Evolutionary conservation across 2,888 invertebrate genomes (phyloP).

Genomic region (Philhelius pedissequus): DNA sequence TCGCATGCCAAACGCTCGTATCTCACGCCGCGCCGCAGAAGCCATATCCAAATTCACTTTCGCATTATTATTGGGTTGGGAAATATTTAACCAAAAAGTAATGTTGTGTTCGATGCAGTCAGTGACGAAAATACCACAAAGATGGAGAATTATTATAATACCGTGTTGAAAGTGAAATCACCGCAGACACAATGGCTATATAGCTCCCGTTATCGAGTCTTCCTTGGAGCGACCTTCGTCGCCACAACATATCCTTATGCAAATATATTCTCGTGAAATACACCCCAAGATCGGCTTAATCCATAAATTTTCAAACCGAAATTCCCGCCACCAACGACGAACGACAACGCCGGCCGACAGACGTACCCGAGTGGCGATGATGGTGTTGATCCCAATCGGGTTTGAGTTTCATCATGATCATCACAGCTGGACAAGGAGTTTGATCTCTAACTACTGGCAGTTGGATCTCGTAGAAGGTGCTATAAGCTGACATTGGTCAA

Average conservation of each 20-base stretch:
- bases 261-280: constrained; percentile 27
- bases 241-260: constrained; percentile 47
- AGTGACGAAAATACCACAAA: background rate
- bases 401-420: constrained; percentile 24
- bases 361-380: background rate
- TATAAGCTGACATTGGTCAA: constrained; percentile 26
- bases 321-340: constrained; percentile 3
- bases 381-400: constrained; percentile 40
- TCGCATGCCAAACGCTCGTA: constrained; percentile 58
- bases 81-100: constrained; percentile 23
- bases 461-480: background rate
- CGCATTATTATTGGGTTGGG: constrained; percentile 38
- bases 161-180: constrained; percentile 55
- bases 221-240: constrained; percentile 23
- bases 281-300: background rate
- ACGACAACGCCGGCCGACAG: background rate
- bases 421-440: constrained; percentile 36
- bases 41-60: constrained; percentile 41
- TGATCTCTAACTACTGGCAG: background rate
- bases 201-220: background rate
- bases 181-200: constrained; percentile 11
- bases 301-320: constrained; percentile 46
- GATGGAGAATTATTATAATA: constrained; percentile 28
- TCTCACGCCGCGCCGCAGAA: constrained; percentile 56
- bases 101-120: background rate